Evolutionary conservation across 2,113 vertebrate species (phyloP), one percentile per base, ranked within the genome.

Genomic region (Crypturellus undulatus): DNA sequence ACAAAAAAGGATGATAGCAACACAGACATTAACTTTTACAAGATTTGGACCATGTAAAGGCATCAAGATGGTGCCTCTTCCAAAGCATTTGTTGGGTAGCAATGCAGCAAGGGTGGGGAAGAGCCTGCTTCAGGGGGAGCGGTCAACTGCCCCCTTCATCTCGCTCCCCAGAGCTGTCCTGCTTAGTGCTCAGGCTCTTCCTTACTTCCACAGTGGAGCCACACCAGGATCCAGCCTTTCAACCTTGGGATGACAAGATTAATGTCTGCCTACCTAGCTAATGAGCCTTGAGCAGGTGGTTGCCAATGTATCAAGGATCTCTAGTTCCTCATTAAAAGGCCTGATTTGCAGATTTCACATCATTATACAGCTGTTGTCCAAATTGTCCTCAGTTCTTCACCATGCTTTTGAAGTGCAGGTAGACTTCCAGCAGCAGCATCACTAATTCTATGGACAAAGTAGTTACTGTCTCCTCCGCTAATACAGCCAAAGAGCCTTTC

Each of bases 221-320:
- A 90, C 93, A 70, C 3, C 30, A 86, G 36, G 65, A 45, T 70
- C 19, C 0, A 3, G 36, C 79, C 2, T 0, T 42, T 90, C 77
- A 87, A 51, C 83, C 58, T 89, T 84, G 60, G 73, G 69, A 93
- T 79, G 73, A 89, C 77, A 94, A 89, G 90, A 90, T 89, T 80
- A 86, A 89, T 24, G 9, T 75, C 83, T 93, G 73, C 43, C 72
- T 89, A 47, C 47, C 94, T 15, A 1, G 26, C 84, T 93, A 93
- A 92, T 90, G 84, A 96, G 77, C 83, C 79, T 89, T 89, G 69
- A 93, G 69, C 47, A 71, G 32, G 32, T 69, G 83, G 92, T 71
- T 78, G 92, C 80, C 92, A 84, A 84, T 43, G 65, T 38, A 94
- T 64, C 3, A 3, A 47, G 60, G 65, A 75, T 69, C 77, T 52